Base-by-base conservation (phyloP, 2,113 vertebrate species). In the Lichenostomus cassidix region DNA sequence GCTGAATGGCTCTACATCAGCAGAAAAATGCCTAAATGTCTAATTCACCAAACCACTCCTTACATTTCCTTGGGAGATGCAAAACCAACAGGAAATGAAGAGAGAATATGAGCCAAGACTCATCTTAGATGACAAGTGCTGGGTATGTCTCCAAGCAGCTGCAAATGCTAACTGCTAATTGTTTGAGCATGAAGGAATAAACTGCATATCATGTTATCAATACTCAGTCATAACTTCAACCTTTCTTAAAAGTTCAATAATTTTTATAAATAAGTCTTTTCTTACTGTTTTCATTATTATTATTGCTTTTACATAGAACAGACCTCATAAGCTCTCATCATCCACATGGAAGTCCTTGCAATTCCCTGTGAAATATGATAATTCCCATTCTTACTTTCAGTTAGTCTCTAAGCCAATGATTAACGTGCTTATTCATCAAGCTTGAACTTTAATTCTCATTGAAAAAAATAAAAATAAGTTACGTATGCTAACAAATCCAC, bases 31-130 rank as follows among this genome's bases (percentile, higher is more conserved):
- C 33, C 53, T 47, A 60, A 29, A 18, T 23, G 12, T 8, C 23
- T 25, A 23, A 49, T 68, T 56, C 22, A 60, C 10, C 22, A 55
- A 86, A 27, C 1, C 24, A 17, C 16, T 67, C 28, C 47, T 75
- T 58, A 53, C 5, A 25, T 3, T 3, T 92, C 11, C 6, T 24
- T 37, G 12, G 28, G 18, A 70, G 11, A 47, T 12, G 10, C 7
- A 55, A 73, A 49, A 15, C 22, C 5, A 28, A 31, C 18, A 75
- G 19, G 20, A 18, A 10, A 24, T 56, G 23, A 20, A 24, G 35
- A n/a, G 2, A 14, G 8, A 65, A 5, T 5, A 17, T 3, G n/a
- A 87, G 9, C 4, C 11, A 52, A 37, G 5, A 53, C 11, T 2
- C 33, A 37, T 2, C 7, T 49, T 8, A 24, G 8, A 33, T 31